Evolutionary conservation across 2,797 vertebrate genomes (phyloP), one percentile per base, ranked within the genome.

Genomic region (Mastacembelus armatus): DNA sequence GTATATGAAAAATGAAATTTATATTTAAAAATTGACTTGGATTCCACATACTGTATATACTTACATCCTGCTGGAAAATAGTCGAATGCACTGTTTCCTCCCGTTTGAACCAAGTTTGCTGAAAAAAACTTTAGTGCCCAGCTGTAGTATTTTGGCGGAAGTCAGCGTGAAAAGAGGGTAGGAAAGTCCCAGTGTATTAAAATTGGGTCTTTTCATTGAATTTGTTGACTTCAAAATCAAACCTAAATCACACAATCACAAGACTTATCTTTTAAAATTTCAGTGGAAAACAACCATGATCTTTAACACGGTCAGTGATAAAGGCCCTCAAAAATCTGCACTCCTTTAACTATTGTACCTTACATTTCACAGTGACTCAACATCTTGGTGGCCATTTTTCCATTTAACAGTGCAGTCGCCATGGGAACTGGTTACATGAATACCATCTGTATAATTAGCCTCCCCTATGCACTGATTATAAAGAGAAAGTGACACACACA

Each of bases 351-450:
- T 57, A 77, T 52, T 52, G 10, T 42, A 27, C 61, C n/a, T 40
- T 27, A 66, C 36, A 35, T 52, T 64, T 47, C 38, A 68, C 47
- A 78, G 66, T 36, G 19, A 66, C 29, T 30, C n/a, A 62, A 68
- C 55, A 38, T 72, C 39, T 67, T 51, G n/a, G 16, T 60, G 39
- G 71, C 60, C 72, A 74, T 75, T 80, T 82, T 73, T 54, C 56
- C 18, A 27, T 77, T 51, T 65, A 78, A 80, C 59, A 63, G 65
- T 68, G 67, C 58, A 48, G 81, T 90, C 73, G 15, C 79, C 85
- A 90, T 88, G 82, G 84, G 78, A 90, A 88, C 88, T 81, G 71
- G 70, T 62, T 67, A 61, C 76, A 79, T 66, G 72, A 88, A 78
- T 76, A 72, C 76, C 66, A 68, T 80, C 70, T 79, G 79, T 81